Conservation (phyloP, 2,888 invertebrate species). For the Volucella inflata region DNA sequence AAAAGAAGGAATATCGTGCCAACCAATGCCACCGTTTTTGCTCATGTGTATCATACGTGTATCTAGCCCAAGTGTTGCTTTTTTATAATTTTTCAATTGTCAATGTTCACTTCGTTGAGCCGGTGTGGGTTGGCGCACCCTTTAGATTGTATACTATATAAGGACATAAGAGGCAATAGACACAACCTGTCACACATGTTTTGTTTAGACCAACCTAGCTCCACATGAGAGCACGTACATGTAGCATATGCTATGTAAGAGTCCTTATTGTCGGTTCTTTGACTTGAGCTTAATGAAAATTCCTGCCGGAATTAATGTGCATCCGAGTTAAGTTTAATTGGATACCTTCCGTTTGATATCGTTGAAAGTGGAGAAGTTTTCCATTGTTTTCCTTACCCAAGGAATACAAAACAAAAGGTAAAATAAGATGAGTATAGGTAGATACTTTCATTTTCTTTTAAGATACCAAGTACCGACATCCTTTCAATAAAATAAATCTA, state of each 20-base stretch:
- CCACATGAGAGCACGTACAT: conserved; percentile 6
- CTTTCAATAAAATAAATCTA: conserved; percentile 46
- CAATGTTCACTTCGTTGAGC: conserved; percentile 39
- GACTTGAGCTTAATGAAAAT: conserved; percentile 69
- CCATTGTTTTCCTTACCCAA: conserved; percentile 30
- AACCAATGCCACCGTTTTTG: too few relatives aligned
- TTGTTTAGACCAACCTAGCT: too few relatives aligned
- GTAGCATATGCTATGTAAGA: not conserved
- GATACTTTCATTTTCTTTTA: conserved; percentile 30
- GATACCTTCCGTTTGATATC: conserved; percentile 70
- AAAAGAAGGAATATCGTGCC: conserved; percentile 12
- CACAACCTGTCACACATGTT: conserved; percentile 19
- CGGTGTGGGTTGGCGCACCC: not conserved
- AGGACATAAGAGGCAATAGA: conserved; percentile 43
- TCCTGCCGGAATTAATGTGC: conserved; percentile 70
- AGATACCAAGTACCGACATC: conserved; percentile 48
- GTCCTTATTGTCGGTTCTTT: conserved; percentile 19
- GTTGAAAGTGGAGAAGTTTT: conserved; percentile 63
- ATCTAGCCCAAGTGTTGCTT: conserved; percentile 33
- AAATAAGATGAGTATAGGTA: conserved; percentile 3
- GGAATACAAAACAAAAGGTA: conserved; percentile 34
- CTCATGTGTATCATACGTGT: too few relatives aligned
- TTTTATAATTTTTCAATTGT: conserved; percentile 57
- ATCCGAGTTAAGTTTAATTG: conserved; percentile 72
- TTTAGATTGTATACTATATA: conserved; percentile 27